Evolutionary conservation across 2,888 invertebrate genomes (phyloP), one percentile per base, ranked within the genome.

Genomic region (Drosophila parthenogenetica): DNA sequence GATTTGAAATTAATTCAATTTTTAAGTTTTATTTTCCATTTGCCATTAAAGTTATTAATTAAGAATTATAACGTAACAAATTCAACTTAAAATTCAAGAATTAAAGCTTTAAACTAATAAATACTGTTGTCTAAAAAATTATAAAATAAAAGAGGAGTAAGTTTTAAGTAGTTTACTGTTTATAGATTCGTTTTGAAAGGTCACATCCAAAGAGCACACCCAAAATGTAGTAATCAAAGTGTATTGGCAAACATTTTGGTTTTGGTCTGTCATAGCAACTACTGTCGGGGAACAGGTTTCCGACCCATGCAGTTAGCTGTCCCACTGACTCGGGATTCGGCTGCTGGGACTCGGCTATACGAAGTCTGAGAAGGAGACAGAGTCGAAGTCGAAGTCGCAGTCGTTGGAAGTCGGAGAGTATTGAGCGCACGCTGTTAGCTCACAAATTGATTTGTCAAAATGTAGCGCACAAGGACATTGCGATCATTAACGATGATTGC

Each of bases 201-300:
- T 45, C 71, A 60, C 63, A 46, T 29, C 77, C 83, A 75, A 54
- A 69, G 8, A 29, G 68, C 40, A 46, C 32, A 42, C 68, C 62
- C 19, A 71, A 63, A 72, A 75, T 67, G 79, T 65, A 54, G 67
- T 29, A 29, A 29, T 67, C 71, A 75, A 77, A 69, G 65, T 68
- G 42, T 88, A 89, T 89, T 90, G 79, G 73, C 86, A 90, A 90
- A 90, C 82, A 90, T 77, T 80, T 90, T 70, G 90, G 90, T 89
- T 90, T 90, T 84, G 68, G 75, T 53, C 68, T 75, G 69, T 70
- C 65, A 65, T 42, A 45, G 48, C 64, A 77, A 79, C 85, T 85
- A 77, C 86, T 80, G 80, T 75, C 67, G 58, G 62, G 42, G 58
- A 40, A 61, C 54, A 54, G 58, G 43, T 40, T 49, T 32, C 14